These are phyloP conservation scores for Syngnathus floridae DNA, from an alignment of 2,113 vertebrate species.

Conservation along the genomic window DNA sequence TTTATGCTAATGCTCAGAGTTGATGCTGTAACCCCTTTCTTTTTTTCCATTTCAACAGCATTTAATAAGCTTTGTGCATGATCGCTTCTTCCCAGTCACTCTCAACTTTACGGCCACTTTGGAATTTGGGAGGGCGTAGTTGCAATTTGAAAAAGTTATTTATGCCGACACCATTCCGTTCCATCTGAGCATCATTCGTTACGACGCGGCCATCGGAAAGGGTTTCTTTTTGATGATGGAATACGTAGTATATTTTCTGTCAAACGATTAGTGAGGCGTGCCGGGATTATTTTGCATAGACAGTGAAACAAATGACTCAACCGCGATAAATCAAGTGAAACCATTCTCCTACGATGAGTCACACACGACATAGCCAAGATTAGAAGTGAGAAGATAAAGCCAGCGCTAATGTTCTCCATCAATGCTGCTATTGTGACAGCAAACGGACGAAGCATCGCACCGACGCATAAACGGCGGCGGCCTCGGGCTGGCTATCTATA, in stretches of 20 bases:
- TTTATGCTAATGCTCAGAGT: too few relatives aligned
- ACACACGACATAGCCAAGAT: background rate
- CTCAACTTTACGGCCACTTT: too few relatives aligned
- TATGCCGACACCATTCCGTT: background rate
- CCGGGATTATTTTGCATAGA: too few relatives aligned
- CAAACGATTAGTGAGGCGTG: too few relatives aligned
- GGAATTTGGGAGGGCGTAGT: background rate
- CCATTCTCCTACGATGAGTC: background rate
- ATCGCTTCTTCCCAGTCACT: too few relatives aligned
- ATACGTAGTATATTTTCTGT: too few relatives aligned
- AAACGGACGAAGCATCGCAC: too few relatives aligned
- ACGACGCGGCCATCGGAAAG: background rate
- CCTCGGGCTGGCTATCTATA: background rate
- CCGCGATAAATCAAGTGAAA: background rate
- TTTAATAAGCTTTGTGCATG: too few relatives aligned
- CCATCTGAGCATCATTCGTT: background rate
- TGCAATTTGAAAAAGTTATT: background rate
- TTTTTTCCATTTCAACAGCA: too few relatives aligned
- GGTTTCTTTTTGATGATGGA: background rate
- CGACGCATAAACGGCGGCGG: background rate
- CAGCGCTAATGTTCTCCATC: background rate
- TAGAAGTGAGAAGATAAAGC: background rate
- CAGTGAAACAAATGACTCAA: too few relatives aligned
- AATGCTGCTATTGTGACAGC: background rate
- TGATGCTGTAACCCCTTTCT: too few relatives aligned